These are phyloP conservation scores for Nowickia ferox DNA, from an alignment of 2,888 invertebrate genomes.

Conservation along the genomic window DNA sequence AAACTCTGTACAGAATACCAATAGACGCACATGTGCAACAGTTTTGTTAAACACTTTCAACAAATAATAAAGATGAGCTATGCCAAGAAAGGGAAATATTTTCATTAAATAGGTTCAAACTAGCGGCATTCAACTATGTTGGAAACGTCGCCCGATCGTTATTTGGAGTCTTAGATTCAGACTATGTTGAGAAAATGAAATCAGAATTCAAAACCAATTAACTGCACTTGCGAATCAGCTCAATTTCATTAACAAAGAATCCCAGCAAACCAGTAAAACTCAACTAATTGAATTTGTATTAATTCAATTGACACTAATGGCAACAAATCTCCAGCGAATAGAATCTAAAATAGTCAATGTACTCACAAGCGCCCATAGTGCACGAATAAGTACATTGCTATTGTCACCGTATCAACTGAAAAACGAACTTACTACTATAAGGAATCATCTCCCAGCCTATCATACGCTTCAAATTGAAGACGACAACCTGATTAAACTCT, in stretches of 20 bases:
- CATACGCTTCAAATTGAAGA: neutral
- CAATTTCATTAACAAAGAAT: neutral
- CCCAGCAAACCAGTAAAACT: neutral
- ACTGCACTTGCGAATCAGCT: neutral
- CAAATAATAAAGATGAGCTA: too few species aligned
- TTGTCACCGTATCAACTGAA: too few species aligned
- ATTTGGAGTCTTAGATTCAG: conserved; percentile 1
- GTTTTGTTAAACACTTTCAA: neutral
- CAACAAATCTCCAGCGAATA: neutral
- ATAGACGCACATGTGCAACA: neutral
- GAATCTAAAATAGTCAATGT: too few species aligned
- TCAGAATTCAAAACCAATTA: neutral
- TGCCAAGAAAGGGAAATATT: neutral
- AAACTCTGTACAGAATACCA: neutral
- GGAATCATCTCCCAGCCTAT: neutral
- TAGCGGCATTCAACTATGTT: neutral
- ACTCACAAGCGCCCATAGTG: too few species aligned
- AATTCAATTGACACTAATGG: neutral
- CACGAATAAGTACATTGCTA: too few species aligned
- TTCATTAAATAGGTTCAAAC: neutral
- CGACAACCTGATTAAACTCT: neutral
- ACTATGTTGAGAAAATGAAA: neutral
- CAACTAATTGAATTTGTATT: neutral
- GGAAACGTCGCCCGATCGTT: neutral
- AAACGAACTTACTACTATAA: too few species aligned